Evolutionary conservation across 2,797 vertebrate species (phyloP).

Genomic region (Enteromius viviparus): DNA sequence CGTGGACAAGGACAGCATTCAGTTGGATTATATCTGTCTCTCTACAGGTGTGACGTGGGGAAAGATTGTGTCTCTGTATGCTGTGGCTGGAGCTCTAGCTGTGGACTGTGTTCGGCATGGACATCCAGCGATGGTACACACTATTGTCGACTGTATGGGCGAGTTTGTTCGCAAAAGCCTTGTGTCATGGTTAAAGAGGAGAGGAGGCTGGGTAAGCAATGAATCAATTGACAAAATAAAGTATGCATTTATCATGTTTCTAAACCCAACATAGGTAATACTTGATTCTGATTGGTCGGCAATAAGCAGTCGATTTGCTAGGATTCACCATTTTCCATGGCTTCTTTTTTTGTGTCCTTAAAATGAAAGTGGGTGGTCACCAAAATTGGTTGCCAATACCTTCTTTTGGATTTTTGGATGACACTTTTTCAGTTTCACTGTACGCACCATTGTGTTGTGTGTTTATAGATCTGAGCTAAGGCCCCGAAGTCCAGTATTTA

Average conservation of each 20-base stretch:
- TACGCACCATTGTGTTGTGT: not conserved
- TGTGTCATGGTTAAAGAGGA: constrained; percentile 87
- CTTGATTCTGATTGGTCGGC: not conserved
- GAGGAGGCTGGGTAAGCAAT: constrained; percentile 94
- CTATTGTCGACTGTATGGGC: constrained; percentile 95
- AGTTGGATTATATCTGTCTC: constrained; percentile 9
- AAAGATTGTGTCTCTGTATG: constrained; percentile 95
- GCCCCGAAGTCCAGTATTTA: constrained; percentile 1
- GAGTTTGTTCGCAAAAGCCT: constrained; percentile 94
- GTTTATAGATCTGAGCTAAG: not conserved
- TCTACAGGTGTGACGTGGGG: constrained; percentile 93
- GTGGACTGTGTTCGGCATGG: constrained; percentile 94
- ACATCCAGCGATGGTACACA: constrained; percentile 90
- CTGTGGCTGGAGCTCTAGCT: constrained; percentile 90
- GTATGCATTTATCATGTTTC: not conserved
- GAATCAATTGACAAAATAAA: not conserved
- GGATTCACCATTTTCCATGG: not conserved
- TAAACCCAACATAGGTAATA: not conserved
- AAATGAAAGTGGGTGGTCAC: not conserved
- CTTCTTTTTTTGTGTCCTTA: not conserved
- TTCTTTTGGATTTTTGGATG: not conserved
- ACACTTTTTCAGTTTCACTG: not conserved
- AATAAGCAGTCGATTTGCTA: not conserved
- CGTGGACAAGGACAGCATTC: not conserved
- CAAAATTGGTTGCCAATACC: not conserved